phyloP scores from a whole-genome alignment of 1,140 invertebrate genomes.

The Achroia grisella region DNA sequence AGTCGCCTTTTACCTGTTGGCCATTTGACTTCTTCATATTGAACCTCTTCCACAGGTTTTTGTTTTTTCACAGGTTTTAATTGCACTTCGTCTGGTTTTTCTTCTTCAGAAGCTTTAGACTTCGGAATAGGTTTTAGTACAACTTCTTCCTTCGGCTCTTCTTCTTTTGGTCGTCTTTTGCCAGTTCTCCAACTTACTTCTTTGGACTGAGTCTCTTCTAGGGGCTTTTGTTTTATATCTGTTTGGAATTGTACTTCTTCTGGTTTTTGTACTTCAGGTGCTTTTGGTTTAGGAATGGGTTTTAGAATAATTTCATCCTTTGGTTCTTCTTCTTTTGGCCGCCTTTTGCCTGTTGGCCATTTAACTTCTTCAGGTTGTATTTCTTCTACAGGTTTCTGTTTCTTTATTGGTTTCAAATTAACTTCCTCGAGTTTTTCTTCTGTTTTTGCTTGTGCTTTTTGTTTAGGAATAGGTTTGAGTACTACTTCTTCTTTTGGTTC shows the following conservation, averaged over 20 bases:
- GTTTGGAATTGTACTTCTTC: conserved; percentile 12
- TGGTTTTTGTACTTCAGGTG: conserved; percentile 13
- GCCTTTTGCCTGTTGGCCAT: conserved; percentile 8
- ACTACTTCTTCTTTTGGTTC: conserved; percentile 6
- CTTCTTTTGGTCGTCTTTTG: conserved; percentile 6
- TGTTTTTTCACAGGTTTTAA: conserved; percentile 7
- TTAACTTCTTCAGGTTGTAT: conserved; percentile 10
- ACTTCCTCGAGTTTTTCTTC: conserved; percentile 6
- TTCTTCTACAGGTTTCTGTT: conserved; percentile 10
- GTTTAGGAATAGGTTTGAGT: background rate
- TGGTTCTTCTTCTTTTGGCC: conserved; percentile 10
- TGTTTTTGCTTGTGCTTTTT: background rate
- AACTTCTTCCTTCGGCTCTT: conserved; percentile 9
- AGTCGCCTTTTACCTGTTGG: background rate
- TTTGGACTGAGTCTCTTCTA: conserved; percentile 9
- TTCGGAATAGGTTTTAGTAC: conserved; percentile 7
- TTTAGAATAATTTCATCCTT: conserved; percentile 17
- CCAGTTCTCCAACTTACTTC: conserved; percentile 3
- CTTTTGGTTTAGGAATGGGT: conserved; percentile 12
- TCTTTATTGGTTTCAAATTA: conserved; percentile 2
- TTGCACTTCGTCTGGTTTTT: conserved; percentile 7
- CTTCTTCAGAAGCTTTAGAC: conserved; percentile 4
- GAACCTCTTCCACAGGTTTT: conserved; percentile 3
- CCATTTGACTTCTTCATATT: conserved; percentile 2
- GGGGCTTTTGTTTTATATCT: conserved; percentile 8